Evolutionary conservation across 2,888 invertebrate species (phyloP).

Genomic region (Torymus tubicola): DNA sequence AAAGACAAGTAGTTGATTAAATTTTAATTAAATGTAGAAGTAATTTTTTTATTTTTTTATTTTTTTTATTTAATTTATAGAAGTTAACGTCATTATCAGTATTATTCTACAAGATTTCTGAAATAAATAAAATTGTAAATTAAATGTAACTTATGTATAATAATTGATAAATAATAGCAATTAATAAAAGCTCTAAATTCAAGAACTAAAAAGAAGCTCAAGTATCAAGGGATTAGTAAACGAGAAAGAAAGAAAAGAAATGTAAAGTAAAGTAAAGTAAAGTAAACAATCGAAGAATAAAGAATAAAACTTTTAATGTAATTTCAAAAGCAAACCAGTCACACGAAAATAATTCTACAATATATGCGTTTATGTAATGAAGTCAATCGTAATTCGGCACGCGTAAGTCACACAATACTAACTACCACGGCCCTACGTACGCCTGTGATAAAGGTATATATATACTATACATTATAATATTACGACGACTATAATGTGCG

Average conservation of each 20-base stretch:
- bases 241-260: slow-evolving; percentile 18
- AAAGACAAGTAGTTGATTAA: too few relatives aligned
- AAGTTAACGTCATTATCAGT: too few relatives aligned
- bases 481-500: slow-evolving; percentile 15
- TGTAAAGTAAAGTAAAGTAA: slow-evolving; percentile 24
- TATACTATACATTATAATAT: neutral
- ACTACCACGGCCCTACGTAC: slow-evolving; percentile 16
- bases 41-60: too few relatives aligned
- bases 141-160: slow-evolving; percentile 5
- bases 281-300: neutral
- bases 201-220: neutral
- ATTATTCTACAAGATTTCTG: neutral
- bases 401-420: slow-evolving; percentile 18
- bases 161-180: slow-evolving; percentile 6
- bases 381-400: slow-evolving; percentile 9
- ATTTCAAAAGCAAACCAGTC: slow-evolving; percentile 26
- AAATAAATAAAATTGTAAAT: slow-evolving; percentile 31
- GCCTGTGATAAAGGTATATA: too few relatives aligned
- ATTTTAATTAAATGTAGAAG: too few relatives aligned
- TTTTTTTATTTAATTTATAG: too few relatives aligned
- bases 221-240: slow-evolving; percentile 1
- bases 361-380: neutral
- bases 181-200: neutral
- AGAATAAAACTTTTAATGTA: slow-evolving; percentile 3
- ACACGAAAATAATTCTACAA: slow-evolving; percentile 38